Conservation (phyloP, 2,888 invertebrate species). For the Himalopsyche anomala region DNA sequence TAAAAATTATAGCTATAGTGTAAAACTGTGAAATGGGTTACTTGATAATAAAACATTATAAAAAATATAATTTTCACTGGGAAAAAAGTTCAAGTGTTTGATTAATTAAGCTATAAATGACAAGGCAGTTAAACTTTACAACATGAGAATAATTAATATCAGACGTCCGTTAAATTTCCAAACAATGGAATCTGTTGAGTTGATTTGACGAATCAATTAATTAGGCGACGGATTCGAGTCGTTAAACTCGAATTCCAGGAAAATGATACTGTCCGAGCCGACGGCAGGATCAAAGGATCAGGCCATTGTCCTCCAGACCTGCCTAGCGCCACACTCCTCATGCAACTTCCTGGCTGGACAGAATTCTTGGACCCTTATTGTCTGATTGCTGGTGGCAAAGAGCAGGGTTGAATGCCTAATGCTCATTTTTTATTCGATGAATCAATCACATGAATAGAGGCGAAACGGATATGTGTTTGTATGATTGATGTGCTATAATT, state of each 20-base stretch:
- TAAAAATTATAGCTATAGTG: no score
- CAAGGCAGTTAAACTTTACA: not conserved
- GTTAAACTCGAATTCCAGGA: constrained; percentile 45
- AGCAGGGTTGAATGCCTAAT: constrained; percentile 31
- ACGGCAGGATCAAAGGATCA: constrained; percentile 31
- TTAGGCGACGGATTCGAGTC: constrained; percentile 44
- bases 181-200: constrained; percentile 26
- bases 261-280: not conserved
- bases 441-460: constrained; percentile 29
- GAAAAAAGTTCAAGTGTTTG: not conserved
- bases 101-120: not conserved
- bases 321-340: constrained; percentile 32
- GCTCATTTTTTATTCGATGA: constrained; percentile 23
- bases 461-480: constrained; percentile 34
- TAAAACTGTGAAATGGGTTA: no score
- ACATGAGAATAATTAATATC: constrained; percentile 24
- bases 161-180: constrained; percentile 33
- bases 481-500: constrained; percentile 38
- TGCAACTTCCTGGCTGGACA: constrained; percentile 33
- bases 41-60: not conserved
- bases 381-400: constrained; percentile 11
- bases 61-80: not conserved
- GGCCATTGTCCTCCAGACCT: constrained; percentile 38
- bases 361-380: constrained; percentile 39
- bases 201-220: constrained; percentile 38